Evolutionary conservation across 2,888 invertebrate species (phyloP), one percentile per base, ranked within the genome.

Genomic region (Diachrysia chrysitis): DNA sequence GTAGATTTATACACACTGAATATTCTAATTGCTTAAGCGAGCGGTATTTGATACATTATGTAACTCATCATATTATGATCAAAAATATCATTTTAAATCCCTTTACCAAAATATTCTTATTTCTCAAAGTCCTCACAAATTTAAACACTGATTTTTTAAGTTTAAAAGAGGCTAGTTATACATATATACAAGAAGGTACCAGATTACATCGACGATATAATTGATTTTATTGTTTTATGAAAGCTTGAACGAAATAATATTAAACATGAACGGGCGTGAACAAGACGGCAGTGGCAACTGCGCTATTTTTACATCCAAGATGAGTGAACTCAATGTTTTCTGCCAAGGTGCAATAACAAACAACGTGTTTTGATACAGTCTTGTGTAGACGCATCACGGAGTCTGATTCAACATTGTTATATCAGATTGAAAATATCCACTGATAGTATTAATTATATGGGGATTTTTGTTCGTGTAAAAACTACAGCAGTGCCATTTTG

Each of bases 311-410:
- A 79, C 4, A 37, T 10, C 7, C 29, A 65, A 78, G 77, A 73
- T 68, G 73, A 81, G 65, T 81, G 77, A 76, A 78, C 76, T 76
- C 69, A 32, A 59, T 62, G 71, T 53, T 67, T 68, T 71, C 76
- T 83, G 85, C 83, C 83, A 86, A 87, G 77, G 73, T 69, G 58
- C 68, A 73, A 77, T 74, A 80, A 69, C 69, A 66, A 76, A 76
- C 64, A 68, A 23, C 55, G 57, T 73, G 60, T 76, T 66, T 61
- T 69, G 58, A 59, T 48, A 56, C 55, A 53, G 17, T 35, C 73
- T 63, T 61, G 65, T 62, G 73, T 51, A 58, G 42, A 56, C 55
- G 17, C 42, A 42, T 42, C 42, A 42, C 42, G 42, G 37, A 55
- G 32, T 63, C 67, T 56, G 61, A 64, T 57, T 62, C 58, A 71